Evolutionary conservation across 2,888 invertebrate species (phyloP).

Genomic region (Lordiphosa fenestrarum): DNA sequence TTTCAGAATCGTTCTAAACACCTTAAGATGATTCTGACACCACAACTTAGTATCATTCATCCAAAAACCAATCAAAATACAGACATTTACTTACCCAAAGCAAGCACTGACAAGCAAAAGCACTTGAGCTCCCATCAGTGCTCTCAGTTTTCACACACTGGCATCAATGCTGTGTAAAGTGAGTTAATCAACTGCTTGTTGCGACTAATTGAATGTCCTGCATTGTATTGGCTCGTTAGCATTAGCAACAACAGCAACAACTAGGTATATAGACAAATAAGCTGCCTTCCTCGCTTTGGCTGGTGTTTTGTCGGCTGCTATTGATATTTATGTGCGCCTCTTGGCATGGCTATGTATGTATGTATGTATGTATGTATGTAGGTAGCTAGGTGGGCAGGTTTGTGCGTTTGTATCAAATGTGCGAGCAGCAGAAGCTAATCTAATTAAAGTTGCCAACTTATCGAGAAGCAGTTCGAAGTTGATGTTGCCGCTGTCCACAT

Average conservation of each 20-base stretch:
- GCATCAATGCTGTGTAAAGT: too few relatives aligned
- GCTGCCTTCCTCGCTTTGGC: not conserved
- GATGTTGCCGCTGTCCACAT: slow-evolving; percentile 16
- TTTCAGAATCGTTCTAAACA: too few relatives aligned
- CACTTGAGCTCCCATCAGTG: too few relatives aligned
- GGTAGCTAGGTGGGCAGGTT: not conserved
- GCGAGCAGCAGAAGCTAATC: slow-evolving; percentile 43
- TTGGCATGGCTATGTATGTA: not conserved
- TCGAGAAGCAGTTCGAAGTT: slow-evolving; percentile 10
- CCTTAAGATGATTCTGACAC: too few relatives aligned
- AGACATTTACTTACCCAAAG: too few relatives aligned
- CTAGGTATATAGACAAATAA: too few relatives aligned
- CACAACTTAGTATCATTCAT: too few relatives aligned
- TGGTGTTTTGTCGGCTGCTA: slow-evolving; percentile 22
- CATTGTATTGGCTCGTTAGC: slow-evolving; percentile 4
- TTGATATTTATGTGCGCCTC: slow-evolving; percentile 35
- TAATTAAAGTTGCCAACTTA: slow-evolving; percentile 55
- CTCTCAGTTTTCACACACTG: too few relatives aligned
- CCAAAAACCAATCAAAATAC: too few relatives aligned
- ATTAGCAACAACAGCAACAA: not conserved
- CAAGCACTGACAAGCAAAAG: too few relatives aligned
- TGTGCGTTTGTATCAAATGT: not conserved
- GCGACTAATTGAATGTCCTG: not conserved
- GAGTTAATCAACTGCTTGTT: not conserved
- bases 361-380: not conserved